A percentile compares a stretch with the other conserved stretches of the same genome.
Conservation (phyloP, 2,797 vertebrate genomes). For the Nasua narica region DNA sequence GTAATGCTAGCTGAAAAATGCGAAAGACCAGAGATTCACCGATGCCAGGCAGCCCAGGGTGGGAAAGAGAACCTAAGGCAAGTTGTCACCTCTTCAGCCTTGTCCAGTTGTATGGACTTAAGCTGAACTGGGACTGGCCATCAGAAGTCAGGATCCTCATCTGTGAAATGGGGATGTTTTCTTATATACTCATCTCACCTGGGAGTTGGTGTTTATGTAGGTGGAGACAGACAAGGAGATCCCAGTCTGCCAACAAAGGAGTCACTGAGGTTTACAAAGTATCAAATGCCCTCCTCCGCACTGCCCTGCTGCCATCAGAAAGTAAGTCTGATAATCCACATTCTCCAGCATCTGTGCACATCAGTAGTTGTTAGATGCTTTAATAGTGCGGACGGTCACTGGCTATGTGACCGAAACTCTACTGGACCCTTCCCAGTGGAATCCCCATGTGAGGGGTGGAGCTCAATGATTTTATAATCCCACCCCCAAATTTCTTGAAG, state of each 20-base stretch:
- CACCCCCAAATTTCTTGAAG: background rate
- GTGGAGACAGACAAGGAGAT: background rate
- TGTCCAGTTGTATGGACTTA: background rate
- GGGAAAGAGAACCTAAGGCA: background rate
- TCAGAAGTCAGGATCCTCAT: background rate
- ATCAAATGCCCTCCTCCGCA: background rate
- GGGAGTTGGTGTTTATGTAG: too few relatives aligned
- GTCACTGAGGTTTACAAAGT: background rate
- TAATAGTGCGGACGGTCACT: background rate
- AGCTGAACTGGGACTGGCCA: background rate
- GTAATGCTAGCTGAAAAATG: background rate
- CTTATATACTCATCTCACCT: background rate
- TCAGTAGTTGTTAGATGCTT: background rate
- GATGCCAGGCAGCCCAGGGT: too few relatives aligned
- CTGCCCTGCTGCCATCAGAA: background rate
- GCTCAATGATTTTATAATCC: background rate
- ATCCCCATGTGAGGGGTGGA: background rate
- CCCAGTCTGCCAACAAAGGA: background rate
- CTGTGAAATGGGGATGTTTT: background rate
- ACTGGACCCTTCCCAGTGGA: background rate
- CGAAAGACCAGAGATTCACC: background rate
- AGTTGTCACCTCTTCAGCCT: background rate
- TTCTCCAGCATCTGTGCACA: background rate
- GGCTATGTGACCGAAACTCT: background rate
- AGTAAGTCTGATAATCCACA: background rate